Base-by-base conservation (phyloP, 53 echinoderm and acorn worm species). In the Zoroaster sp. region DNA sequence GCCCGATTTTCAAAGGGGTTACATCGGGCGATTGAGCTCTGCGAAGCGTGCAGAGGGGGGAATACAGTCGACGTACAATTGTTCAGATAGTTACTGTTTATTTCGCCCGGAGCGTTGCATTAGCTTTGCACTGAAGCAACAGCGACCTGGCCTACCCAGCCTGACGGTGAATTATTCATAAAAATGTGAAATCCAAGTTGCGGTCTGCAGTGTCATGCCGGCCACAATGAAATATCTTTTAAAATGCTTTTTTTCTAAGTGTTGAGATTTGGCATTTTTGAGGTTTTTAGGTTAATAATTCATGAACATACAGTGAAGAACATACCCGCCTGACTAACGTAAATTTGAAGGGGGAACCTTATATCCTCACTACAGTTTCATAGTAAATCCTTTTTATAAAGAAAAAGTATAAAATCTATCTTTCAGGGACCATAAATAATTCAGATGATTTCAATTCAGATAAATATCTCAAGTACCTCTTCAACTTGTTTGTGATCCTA, bases 81-180 rank as follows among this genome's bases (percentile, higher is more conserved):
- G 81, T 81, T 81, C 36, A 28, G 68, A 81, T 66, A 67, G 81
- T 81, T 81, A 81, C 81, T 81, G 81, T 81, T 81, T 81, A 81
- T 81, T 81, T 81, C 81, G 81, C 81, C 81, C 81, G 66, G 31
- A 67, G 81, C 81, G 68, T 67, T 81, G 81, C 68, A 81, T 81
- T 81, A 81, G 81, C 81, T 81, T 55, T 67, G 55, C 31, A 80
- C 81, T 66, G 17, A 81, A 81, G 81, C 81, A 81, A 67, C 81
- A 81, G 68, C 42, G 40, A 81, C 40, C 68, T 40, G 31, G 67
- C 81, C 81, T 31, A 30, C 67, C 38, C 40, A 23, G 14, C 80
- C 68, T 42, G 43, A 35, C 52, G 13, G 65, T 81, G 81, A 81
- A 81, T 81, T 35, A 67, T 81, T 81, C 81, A 81, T 81, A 54